These are phyloP conservation scores for Aplysina aerophoba DNA, from an alignment of 37 sponge, comb jelly and placozoan genomes.

Conservation along the genomic window DNA sequence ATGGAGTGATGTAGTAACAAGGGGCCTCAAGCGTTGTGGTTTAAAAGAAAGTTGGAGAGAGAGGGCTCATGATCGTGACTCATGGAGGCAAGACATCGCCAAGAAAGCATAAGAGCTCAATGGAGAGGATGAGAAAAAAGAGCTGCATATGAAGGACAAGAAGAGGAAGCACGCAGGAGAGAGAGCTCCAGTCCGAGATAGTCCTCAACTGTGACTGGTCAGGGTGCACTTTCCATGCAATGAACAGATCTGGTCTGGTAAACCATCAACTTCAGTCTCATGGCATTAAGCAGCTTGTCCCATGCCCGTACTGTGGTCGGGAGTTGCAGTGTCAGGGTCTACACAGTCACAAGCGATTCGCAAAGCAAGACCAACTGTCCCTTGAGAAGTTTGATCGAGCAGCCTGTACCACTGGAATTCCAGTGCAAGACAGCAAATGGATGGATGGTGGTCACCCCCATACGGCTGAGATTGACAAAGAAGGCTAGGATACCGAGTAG, in stretches of 20 bases:
- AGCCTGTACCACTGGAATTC: neutral
- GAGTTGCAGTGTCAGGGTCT: neutral
- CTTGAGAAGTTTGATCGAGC: neutral
- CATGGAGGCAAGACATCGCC: neutral
- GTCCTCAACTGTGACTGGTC: neutral
- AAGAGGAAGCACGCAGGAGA: neutral
- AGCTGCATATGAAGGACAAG: neutral
- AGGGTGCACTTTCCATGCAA: neutral
- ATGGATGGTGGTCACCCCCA: conserved; percentile 18
- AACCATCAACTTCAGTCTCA: neutral
- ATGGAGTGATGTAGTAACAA: neutral
- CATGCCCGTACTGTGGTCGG: neutral
- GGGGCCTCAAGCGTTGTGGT: neutral
- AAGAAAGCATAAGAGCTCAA: neutral
- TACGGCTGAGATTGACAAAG: too few species aligned
- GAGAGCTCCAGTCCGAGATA: neutral
- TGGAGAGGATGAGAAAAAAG: neutral
- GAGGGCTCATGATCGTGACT: neutral
- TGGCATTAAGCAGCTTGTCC: neutral
- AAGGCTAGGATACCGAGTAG: too few species aligned
- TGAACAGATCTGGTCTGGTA: neutral
- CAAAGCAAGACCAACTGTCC: neutral
- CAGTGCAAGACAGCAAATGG: conserved; percentile 8
- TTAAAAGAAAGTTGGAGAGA: neutral
- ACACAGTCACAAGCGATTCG: neutral